A percentile compares a stretch with the other conserved stretches of the same genome.
Evolutionary conservation across 1,140 invertebrate genomes (phyloP).

Genomic region (Phenacoccus solenopsis): DNA sequence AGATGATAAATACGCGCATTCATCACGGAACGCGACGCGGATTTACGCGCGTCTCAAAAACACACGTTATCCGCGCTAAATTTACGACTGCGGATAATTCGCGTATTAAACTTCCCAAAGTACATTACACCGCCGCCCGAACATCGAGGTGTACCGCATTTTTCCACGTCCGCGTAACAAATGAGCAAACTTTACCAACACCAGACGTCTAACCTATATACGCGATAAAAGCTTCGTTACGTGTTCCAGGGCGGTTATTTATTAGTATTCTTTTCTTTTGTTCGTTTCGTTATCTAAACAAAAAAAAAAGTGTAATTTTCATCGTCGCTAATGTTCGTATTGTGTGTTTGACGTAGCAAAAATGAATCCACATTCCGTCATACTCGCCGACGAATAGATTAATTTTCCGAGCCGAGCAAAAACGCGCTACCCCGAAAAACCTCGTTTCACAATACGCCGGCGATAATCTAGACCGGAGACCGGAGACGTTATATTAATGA

Average conservation of each 20-base stretch:
- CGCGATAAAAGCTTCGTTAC: neutral
- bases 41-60: too few relatives aligned
- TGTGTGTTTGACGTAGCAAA: constrained; percentile 11
- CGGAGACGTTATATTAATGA: constrained; percentile 5
- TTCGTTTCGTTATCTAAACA: constrained; percentile 5
- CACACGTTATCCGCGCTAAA: too few relatives aligned
- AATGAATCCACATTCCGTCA: constrained; percentile 6
- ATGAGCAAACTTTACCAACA: neutral
- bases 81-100: too few relatives aligned
- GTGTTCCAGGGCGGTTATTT: neutral
- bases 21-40: too few relatives aligned
- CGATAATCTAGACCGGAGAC: constrained; percentile 5
- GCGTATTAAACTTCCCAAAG: too few relatives aligned
- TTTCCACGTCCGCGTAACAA: neutral
- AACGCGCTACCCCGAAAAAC: neutral
- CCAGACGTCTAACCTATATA: too few relatives aligned
- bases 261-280: neutral
- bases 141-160: neutral
- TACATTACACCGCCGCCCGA: neutral
- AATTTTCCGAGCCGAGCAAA: neutral
- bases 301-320: constrained; percentile 13
- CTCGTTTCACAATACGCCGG: neutral
- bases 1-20: too few relatives aligned
- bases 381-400: neutral
- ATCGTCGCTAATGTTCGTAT: constrained; percentile 10